Conservation (phyloP, 2,888 invertebrate species). For the Prosapia bicincta region DNA sequence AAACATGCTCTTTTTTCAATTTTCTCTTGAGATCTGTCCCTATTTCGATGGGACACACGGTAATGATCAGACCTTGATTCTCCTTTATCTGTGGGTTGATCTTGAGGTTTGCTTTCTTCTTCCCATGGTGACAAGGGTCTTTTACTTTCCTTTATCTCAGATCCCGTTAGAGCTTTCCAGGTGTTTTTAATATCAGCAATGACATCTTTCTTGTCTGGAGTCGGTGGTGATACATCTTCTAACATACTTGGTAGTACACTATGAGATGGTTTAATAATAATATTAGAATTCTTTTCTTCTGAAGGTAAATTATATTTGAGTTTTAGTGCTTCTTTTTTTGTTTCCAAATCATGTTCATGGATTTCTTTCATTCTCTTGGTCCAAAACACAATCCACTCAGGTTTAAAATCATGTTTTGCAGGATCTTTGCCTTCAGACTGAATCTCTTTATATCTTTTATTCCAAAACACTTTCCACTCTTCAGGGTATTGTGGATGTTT, state of each 20-base stretch:
- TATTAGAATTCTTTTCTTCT: constrained; percentile 7
- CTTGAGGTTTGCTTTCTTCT: constrained; percentile 10
- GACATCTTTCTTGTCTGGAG: constrained; percentile 39
- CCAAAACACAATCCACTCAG: constrained; percentile 87
- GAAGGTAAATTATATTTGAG: not conserved
- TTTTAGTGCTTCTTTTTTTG: constrained; percentile 41
- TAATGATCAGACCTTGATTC: constrained; percentile 11
- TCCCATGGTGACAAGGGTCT: constrained; percentile 31
- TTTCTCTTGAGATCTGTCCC: constrained; percentile 16
- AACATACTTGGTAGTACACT: not conserved
- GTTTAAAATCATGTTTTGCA: constrained; percentile 77
- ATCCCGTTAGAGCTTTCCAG: constrained; percentile 40
- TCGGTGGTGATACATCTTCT: constrained; percentile 33
- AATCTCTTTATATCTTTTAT: constrained; percentile 73
- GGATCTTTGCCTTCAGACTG: constrained; percentile 67
- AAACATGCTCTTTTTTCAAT: not conserved
- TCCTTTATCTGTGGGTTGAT: not conserved
- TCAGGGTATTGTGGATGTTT: constrained; percentile 84
- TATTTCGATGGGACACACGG: constrained; percentile 25
- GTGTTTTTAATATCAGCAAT: constrained; percentile 40
- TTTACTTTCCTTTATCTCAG: constrained; percentile 40
- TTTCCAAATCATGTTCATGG: constrained; percentile 67
- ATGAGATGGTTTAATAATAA: too few relatives aligned
- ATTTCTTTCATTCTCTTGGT: constrained; percentile 76
- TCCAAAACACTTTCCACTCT: constrained; percentile 91